Percentiles rank a stretch among this genome's conserved stretches.
phyloP scores from a whole-genome alignment of 2,888 invertebrate species.

The Athripsodes cinereus region DNA sequence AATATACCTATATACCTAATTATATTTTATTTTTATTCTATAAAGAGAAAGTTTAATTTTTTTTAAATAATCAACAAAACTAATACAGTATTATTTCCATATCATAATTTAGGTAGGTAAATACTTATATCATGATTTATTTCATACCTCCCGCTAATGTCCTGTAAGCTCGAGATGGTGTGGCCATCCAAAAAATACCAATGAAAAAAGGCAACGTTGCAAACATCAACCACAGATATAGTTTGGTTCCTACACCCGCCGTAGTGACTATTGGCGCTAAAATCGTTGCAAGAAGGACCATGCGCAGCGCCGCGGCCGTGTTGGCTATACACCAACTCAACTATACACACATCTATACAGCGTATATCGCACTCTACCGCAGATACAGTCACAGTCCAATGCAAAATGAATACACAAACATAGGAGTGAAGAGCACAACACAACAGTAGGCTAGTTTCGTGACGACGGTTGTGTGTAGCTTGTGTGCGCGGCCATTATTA shows the following conservation, averaged over 20 bases:
- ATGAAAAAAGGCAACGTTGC: neutral
- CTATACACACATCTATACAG: too few species aligned
- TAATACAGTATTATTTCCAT: too few species aligned
- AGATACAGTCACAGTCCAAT: too few species aligned
- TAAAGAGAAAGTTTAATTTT: too few species aligned
- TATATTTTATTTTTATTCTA: too few species aligned
- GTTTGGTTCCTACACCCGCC: neutral
- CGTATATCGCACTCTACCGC: too few species aligned
- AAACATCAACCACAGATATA: neutral
- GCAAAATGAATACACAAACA: neutral
- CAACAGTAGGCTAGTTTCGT: constrained; percentile 16
- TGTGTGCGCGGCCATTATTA: constrained; percentile 7
- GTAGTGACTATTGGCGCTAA: neutral
- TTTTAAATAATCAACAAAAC: too few species aligned
- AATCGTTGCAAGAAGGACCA: neutral
- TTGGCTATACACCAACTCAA: neutral
- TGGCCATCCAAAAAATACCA: neutral
- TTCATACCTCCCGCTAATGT: too few species aligned
- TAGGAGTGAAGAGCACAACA: constrained; percentile 6
- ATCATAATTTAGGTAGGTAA: too few species aligned
- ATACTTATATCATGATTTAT: too few species aligned
- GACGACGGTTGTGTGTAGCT: constrained; percentile 6
- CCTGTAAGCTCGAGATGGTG: neutral
- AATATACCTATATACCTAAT: too few species aligned
- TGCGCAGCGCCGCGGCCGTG: neutral